Conservation (phyloP, 2,113 vertebrate genomes). For the Odocoileus hemionus region DNA sequence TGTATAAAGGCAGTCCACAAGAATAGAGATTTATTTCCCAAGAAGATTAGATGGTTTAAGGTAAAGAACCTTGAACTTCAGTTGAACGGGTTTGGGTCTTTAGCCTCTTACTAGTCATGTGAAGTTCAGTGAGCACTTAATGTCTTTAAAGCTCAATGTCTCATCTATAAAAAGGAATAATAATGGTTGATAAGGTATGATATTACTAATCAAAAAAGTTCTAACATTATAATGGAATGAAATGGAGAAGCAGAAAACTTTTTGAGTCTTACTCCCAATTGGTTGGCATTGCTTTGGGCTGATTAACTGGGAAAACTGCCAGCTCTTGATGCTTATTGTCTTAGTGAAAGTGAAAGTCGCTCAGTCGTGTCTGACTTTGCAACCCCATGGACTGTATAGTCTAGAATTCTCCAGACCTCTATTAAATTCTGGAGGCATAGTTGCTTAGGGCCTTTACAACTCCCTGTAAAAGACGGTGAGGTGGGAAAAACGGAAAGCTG, state of each 20-base stretch:
- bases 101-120: background rate
- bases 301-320: background rate
- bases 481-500: background rate
- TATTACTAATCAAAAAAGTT: background rate
- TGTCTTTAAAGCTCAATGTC: conserved; percentile 6
- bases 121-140: background rate
- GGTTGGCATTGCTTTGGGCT: background rate
- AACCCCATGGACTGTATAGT: background rate
- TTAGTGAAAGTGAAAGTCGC: background rate
- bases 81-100: background rate
- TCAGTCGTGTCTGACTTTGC: background rate
- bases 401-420: background rate
- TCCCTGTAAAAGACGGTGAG: background rate
- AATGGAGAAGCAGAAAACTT: background rate
- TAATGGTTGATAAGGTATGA: background rate
- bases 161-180: conserved; percentile 3
- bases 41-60: background rate
- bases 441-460: background rate
- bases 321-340: background rate
- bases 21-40: background rate
- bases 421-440: background rate
- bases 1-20: background rate
- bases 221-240: background rate
- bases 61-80: background rate
- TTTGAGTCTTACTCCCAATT: background rate